Evolutionary conservation across 1,140 invertebrate genomes (phyloP), one percentile per base, ranked within the genome.

Genomic region (Procambarus clarkii): DNA sequence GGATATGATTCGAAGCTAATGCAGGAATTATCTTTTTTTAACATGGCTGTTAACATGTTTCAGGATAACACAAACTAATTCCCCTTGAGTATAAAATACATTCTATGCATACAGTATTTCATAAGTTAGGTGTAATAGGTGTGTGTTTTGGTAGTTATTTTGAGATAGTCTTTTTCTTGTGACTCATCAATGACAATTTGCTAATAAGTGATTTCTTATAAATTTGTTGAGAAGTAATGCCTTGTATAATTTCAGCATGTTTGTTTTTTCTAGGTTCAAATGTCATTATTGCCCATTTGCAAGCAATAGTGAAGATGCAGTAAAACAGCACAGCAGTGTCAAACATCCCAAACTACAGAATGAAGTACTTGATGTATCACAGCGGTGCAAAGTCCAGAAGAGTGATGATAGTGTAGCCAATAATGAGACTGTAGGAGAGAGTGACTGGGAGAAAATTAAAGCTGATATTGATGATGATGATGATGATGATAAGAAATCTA

Each of bases 281-380:
- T 91, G 90, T 48, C 90, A 91, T 81, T 87, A 87, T 50, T 91
- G 90, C 54, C 90, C 90, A 87, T 91, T 91, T 77, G 90, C 90
- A 34, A 91, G 90, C 80, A 91, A 91, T 60, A 91, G 64, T 83
- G 90, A 91, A 86, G 84, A 87, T 76, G 90, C 84, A 82, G 85
- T 91, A 21, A 86, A 91, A 83, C 84, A 91, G 54, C 90, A 91
- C 77, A 81, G 90, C 46, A 87, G 60, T 74, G 48, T 85, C 60
- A 86, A 87, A 21, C 90, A 91, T 54, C 90, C 90, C 0, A 91
- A 84, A 54, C 44, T 87, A 46, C 86, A 92, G 58, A 88, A 50
- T 92, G 85, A 87, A 58, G 86, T 88, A 18, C 21, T 88, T 18
- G 74, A 88, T 84, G 86, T 88, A 58, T 88, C 85, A 24, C 81